Conservation (phyloP, 2,113 vertebrate species). For the Danio rerio region DNA sequence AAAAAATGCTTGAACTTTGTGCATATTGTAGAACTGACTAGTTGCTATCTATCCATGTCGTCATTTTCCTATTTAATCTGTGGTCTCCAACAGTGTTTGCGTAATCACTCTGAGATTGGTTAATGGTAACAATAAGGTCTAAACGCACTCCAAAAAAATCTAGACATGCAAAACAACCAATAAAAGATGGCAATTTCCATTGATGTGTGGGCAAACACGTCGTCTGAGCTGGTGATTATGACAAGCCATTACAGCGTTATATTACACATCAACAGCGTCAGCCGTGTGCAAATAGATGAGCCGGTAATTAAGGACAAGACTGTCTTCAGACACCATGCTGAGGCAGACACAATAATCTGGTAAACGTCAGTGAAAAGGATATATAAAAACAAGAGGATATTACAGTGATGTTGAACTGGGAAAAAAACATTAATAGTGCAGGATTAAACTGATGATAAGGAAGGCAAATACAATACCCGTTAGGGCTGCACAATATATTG, state of each 20-base stretch:
- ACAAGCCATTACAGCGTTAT: conserved; percentile 66
- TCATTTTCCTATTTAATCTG: no score
- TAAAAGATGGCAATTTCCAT: conserved; percentile 33
- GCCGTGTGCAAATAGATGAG: conserved; percentile 67
- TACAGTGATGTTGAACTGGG: conserved; percentile 10
- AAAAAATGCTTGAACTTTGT: no score
- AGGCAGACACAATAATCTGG: conserved; percentile 26
- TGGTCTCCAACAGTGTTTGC: not conserved
- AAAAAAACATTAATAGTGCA: not conserved
- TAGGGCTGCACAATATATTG: no score
- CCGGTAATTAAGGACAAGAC: conserved; percentile 64
- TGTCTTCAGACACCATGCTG: conserved; percentile 25
- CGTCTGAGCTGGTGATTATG: conserved; percentile 65
- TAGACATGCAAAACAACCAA: conserved; percentile 30
- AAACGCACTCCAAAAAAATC: conserved; percentile 30
- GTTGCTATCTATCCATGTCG: not conserved
- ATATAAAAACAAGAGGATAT: not conserved
- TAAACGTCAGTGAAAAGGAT: conserved; percentile 10
- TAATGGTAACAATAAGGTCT: conserved; percentile 45
- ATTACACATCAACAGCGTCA: conserved; percentile 64
- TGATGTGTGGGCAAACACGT: conserved; percentile 62
- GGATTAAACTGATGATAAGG: not conserved
- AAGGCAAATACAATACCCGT: not conserved
- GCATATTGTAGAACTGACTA: not conserved
- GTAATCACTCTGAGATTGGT: conserved; percentile 47